A percentile compares a stretch with the other conserved stretches of the same genome.
These are phyloP conservation scores for Bombyx huttoni DNA, from an alignment of 2,888 invertebrate genomes.

Conservation along the genomic window DNA sequence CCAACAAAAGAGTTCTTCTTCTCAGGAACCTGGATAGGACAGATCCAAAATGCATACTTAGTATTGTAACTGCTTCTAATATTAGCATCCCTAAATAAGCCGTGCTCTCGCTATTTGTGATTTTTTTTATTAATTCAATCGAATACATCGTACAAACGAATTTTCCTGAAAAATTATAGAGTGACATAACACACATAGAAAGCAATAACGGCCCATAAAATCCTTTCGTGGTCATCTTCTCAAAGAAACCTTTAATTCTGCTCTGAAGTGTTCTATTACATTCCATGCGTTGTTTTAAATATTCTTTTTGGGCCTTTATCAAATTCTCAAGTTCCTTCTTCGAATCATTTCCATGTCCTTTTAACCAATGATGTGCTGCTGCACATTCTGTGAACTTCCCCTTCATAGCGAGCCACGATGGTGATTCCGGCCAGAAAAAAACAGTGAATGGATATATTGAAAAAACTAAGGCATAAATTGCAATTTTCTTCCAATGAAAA, in stretches of 20 bases:
- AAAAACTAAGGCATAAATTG: constrained; percentile 19
- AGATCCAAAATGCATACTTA: constrained; percentile 23
- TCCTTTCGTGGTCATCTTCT: constrained; percentile 10
- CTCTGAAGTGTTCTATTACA: not conserved
- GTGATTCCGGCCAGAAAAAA: constrained; percentile 32
- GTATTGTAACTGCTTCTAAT: constrained; percentile 30
- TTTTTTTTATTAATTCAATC: constrained; percentile 29
- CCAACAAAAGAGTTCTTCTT: constrained; percentile 19
- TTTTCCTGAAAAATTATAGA: constrained; percentile 23
- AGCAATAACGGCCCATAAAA: constrained; percentile 27
- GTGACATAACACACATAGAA: constrained; percentile 9
- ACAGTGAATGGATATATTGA: constrained; percentile 21
- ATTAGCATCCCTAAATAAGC: constrained; percentile 32
- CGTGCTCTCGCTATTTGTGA: constrained; percentile 19
- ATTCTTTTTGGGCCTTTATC: constrained; percentile 18
- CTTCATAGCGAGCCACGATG: constrained; percentile 35
- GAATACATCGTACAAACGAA: constrained; percentile 26
- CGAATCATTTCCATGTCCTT: constrained; percentile 20
- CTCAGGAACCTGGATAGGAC: constrained; percentile 15
- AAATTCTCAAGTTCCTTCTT: constrained; percentile 23
- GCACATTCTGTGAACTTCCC: constrained; percentile 31
- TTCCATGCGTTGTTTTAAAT: constrained; percentile 5
- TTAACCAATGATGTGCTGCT: constrained; percentile 25
- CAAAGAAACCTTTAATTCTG: constrained; percentile 3
- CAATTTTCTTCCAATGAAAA: constrained; percentile 31